Conservation (phyloP, 2,888 invertebrate genomes). For the Aplocera efformata region DNA sequence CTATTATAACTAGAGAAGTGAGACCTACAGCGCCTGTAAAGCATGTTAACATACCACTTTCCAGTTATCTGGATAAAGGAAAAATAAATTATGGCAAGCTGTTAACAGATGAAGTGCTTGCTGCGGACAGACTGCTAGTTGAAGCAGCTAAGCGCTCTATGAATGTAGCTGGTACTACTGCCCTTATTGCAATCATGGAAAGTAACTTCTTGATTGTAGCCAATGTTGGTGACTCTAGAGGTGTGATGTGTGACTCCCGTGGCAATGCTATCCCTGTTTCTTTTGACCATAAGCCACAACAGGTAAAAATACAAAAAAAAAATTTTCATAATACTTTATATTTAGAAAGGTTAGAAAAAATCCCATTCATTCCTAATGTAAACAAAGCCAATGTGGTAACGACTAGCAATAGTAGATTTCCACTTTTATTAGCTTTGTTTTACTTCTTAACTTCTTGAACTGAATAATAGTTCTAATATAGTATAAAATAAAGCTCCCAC, state of each 20-base stretch:
- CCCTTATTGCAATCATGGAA: constrained; percentile 92
- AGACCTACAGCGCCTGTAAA: constrained; percentile 71
- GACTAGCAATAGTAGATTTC: no score
- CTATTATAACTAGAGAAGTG: constrained; percentile 81
- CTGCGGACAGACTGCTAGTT: constrained; percentile 90
- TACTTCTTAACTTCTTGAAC: no score
- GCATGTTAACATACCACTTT: constrained; percentile 70
- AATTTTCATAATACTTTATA: no score
- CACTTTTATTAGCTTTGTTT: no score
- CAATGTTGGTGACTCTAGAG: constrained; percentile 98
- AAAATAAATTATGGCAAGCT: constrained; percentile 90
- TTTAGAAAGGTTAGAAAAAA: background rate
- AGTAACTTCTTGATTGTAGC: constrained; percentile 92
- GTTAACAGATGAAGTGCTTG: constrained; percentile 92
- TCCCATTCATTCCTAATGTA: no score
- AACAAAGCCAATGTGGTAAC: no score
- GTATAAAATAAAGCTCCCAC: no score
- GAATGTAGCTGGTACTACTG: constrained; percentile 93
- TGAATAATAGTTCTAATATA: no score
- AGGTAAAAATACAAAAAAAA: constrained; percentile 76
- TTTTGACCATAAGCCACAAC: constrained; percentile 98
- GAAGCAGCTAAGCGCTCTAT: constrained; percentile 90
- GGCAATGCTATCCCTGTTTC: constrained; percentile 95
- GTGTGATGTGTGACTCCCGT: constrained; percentile 95
- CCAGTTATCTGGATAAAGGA: constrained; percentile 86